Evolutionary conservation across 2,113 vertebrate genomes (phyloP).

Genomic region (Orycteropus afer): DNA sequence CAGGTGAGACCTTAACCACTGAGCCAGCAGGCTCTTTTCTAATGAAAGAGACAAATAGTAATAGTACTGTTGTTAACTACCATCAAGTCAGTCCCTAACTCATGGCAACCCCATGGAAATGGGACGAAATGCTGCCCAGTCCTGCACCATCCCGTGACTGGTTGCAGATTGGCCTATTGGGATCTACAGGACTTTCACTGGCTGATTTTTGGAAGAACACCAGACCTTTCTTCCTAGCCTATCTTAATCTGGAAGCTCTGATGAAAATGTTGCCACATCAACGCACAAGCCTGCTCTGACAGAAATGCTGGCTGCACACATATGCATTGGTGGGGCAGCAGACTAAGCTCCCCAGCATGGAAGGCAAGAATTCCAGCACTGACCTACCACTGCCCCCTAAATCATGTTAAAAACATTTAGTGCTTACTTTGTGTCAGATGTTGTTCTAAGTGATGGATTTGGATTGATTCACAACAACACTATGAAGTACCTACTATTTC

Average conservation of each 20-base stretch:
- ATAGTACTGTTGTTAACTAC: not conserved
- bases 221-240: not conserved
- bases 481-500: not conserved
- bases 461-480: not conserved
- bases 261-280: not conserved
- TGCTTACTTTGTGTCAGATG: not conserved
- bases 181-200: too few species aligned
- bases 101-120: not conserved
- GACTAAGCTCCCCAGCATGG: not conserved
- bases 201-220: not conserved
- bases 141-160: too few species aligned
- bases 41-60: not conserved
- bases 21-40: not conserved
- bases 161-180: too few species aligned
- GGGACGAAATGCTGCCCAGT: not conserved
- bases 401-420: not conserved
- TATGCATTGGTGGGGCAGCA: not conserved
- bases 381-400: not conserved
- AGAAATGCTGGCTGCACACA: not conserved
- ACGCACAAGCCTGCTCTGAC: not conserved
- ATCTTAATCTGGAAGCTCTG: not conserved
- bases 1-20: too few species aligned
- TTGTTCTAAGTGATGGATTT: slow-evolving; percentile 3
- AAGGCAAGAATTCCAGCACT: not conserved
- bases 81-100: not conserved